These are phyloP conservation scores for Automeris io DNA, from an alignment of 2,888 invertebrate genomes.

Conservation along the genomic window DNA sequence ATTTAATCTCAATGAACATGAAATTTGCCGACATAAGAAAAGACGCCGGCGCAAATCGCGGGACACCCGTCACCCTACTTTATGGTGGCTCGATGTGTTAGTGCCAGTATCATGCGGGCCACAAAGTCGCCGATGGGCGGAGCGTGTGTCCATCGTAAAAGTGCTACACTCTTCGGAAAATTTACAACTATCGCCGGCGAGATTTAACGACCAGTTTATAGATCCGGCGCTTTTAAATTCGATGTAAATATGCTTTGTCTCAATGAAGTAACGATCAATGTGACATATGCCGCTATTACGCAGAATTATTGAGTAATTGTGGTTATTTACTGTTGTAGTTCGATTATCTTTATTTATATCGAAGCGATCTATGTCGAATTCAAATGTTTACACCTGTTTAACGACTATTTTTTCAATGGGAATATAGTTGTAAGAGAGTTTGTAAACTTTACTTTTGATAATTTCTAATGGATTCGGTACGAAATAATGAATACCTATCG, in stretches of 20 bases:
- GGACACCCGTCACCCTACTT: slow-evolving; percentile 30
- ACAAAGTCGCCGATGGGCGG: slow-evolving; percentile 67
- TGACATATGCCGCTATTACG: slow-evolving; percentile 41
- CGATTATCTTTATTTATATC: slow-evolving; percentile 1
- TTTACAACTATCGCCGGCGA: slow-evolving; percentile 69
- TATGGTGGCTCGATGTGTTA: slow-evolving; percentile 53
- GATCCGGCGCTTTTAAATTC: slow-evolving; percentile 65
- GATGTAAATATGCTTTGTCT: slow-evolving; percentile 63
- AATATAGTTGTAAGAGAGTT: no score
- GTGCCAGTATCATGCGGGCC: slow-evolving; percentile 46
- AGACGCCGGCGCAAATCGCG: slow-evolving; percentile 6
- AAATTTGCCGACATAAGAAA: slow-evolving; percentile 5
- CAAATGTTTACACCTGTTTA: slow-evolving; percentile 7
- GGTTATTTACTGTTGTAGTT: slow-evolving; percentile 28
- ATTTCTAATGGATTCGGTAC: no score
- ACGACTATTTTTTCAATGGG: background rate
- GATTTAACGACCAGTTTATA: slow-evolving; percentile 75
- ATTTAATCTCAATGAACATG: slow-evolving; percentile 1
- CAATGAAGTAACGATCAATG: slow-evolving; percentile 44
- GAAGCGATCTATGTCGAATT: slow-evolving; percentile 1
- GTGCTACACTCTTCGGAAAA: slow-evolving; percentile 54
- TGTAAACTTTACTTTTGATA: no score
- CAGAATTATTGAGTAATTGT: slow-evolving; percentile 34
- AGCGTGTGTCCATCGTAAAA: slow-evolving; percentile 63
- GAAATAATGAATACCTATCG: no score